A percentile compares a stretch with the other conserved stretches of the same genome.
Conservation (phyloP, 2,113 vertebrate genomes). For the Campylorhamphus procurvoides region DNA sequence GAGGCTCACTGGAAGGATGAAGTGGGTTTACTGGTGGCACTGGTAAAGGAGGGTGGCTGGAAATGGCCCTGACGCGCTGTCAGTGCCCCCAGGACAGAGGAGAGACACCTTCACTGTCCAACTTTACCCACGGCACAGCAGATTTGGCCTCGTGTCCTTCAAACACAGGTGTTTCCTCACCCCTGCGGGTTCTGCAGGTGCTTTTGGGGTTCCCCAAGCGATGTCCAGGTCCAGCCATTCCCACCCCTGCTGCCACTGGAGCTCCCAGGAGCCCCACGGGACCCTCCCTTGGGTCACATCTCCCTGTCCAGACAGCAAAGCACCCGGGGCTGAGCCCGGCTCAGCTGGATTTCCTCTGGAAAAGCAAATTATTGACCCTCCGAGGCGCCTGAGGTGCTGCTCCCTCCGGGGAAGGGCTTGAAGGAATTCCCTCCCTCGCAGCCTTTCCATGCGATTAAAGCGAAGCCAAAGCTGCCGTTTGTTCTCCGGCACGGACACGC, state of each 20-base stretch:
- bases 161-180: neutral
- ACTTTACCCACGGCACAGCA: neutral
- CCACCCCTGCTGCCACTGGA: fast-evolving
- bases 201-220: neutral
- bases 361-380: neutral
- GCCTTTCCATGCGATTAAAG: neutral
- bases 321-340: neutral
- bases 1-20: neutral
- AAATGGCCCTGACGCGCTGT: fast-evolving
- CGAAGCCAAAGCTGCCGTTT: neutral
- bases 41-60: neutral
- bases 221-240: neutral
- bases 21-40: neutral
- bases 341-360: neutral
- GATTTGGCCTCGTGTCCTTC: fast-evolving
- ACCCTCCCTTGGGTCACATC: neutral
- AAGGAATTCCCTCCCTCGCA: neutral
- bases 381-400: fast-evolving
- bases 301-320: neutral
- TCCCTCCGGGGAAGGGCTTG: neutral
- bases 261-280: fast-evolving
- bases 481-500: neutral
- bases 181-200: neutral
- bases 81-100: fast-evolving
- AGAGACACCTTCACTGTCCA: neutral